A percentile compares a stretch with the other conserved stretches of the same genome.
Conservation (phyloP, 2,113 vertebrate genomes). For the Dromaius novaehollandiae region DNA sequence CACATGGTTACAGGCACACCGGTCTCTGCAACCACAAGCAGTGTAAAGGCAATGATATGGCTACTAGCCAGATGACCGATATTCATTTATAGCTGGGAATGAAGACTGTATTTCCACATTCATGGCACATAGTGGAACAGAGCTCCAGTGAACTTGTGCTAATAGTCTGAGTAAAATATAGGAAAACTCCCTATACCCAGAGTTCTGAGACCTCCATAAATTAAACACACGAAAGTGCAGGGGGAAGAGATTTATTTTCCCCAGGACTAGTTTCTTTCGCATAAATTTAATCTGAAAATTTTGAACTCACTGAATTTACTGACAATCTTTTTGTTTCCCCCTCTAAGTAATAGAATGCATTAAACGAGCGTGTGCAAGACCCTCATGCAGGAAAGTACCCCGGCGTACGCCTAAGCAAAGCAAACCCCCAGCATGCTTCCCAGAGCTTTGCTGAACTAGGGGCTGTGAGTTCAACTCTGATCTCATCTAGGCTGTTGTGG, state of each 20-base stretch:
- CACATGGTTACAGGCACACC: not conserved
- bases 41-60: not conserved
- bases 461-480: slow-evolving; percentile 15
- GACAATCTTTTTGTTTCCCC: not conserved
- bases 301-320: not conserved
- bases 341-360: not conserved
- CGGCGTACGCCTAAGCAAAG: not conserved
- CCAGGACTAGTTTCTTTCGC: not conserved
- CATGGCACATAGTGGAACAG: not conserved
- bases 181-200: not conserved
- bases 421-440: not conserved
- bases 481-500: slow-evolving; percentile 18
- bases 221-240: not conserved
- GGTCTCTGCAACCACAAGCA: not conserved
- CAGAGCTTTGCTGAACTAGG: not conserved
- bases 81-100: not conserved
- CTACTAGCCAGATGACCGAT: not conserved
- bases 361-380: not conserved
- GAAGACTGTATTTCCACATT: not conserved
- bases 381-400: not conserved
- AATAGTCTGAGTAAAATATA: not conserved
- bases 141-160: not conserved
- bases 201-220: not conserved
- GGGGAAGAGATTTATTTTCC: not conserved
- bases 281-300: not conserved